Conservation (phyloP, 2,797 vertebrate genomes). For the Nannoperca australis region DNA sequence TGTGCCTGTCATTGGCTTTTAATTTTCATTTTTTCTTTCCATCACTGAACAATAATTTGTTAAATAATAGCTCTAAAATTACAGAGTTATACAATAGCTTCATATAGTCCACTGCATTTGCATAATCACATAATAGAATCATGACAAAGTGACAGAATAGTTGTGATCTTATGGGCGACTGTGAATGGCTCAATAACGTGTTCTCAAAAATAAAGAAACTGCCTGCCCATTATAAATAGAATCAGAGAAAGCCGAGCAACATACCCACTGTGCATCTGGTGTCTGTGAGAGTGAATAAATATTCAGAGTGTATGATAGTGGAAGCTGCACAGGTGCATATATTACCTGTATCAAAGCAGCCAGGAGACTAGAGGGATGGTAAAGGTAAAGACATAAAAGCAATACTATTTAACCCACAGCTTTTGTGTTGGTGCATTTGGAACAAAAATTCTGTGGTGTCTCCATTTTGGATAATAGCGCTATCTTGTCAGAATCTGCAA, state of each 20-base stretch:
- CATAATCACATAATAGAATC: conserved; percentile 56
- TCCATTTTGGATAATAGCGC: conserved; percentile 75
- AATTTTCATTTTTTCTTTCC: conserved; percentile 48
- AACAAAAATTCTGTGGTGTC: conserved; percentile 65
- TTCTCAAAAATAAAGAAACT: conserved; percentile 73
- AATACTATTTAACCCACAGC: conserved; percentile 79
- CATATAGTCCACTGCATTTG: conserved; percentile 44
- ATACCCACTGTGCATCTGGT: conserved; percentile 82
- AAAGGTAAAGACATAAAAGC: conserved; percentile 84
- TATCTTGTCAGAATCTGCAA: conserved; percentile 74
- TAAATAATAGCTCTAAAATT: conserved; percentile 62
- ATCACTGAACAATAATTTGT: conserved; percentile 47
- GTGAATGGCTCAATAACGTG: conserved; percentile 64
- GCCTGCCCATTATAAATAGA: conserved; percentile 83
- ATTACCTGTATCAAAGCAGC: conserved; percentile 85
- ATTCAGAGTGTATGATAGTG: conserved; percentile 81
- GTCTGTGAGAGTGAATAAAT: conserved; percentile 83
- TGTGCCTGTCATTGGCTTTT: conserved; percentile 42
- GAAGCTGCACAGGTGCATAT: conserved; percentile 85
- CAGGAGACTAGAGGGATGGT: conserved; percentile 77
- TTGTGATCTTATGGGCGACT: conserved; percentile 68
- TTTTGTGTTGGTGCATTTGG: conserved; percentile 75
- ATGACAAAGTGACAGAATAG: conserved; percentile 67
- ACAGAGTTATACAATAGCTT: conserved; percentile 44
- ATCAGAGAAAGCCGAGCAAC: conserved; percentile 82